A percentile compares a stretch with the other conserved stretches of the same genome.
Conservation (phyloP, 2,888 invertebrate species). For the Podabrus alpinus region DNA sequence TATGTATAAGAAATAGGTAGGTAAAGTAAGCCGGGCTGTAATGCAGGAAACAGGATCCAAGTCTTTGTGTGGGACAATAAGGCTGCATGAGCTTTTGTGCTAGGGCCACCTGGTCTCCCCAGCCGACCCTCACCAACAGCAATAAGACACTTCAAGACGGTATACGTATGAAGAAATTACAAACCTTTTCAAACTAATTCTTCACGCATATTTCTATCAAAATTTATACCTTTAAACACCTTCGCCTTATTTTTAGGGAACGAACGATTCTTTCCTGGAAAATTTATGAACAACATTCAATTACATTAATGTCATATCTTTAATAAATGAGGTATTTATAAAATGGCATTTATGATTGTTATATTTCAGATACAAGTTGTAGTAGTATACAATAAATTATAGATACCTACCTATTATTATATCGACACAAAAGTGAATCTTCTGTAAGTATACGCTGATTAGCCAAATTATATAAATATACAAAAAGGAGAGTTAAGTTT, state of each 20-base stretch:
- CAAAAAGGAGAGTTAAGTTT: too few species aligned
- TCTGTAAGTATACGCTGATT: too few species aligned
- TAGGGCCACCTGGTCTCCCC: constrained; percentile 33
- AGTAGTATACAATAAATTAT: too few species aligned
- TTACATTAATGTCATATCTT: too few species aligned
- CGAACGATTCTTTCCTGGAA: not conserved
- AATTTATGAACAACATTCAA: not conserved
- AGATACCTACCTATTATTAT: too few species aligned
- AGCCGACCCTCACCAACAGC: constrained; percentile 19
- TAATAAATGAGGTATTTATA: too few species aligned
- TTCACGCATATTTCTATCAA: not conserved
- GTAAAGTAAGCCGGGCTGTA: constrained; percentile 35
- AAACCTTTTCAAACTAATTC: not conserved
- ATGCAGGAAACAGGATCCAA: constrained; percentile 37
- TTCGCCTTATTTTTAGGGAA: not conserved
- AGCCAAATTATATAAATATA: too few species aligned
- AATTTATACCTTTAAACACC: not conserved
- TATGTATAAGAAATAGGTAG: constrained; percentile 28
- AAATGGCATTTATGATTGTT: too few species aligned
- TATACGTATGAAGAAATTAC: not conserved
- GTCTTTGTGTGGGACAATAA: constrained; percentile 35
- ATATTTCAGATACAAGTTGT: too few species aligned
- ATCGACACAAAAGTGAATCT: too few species aligned
- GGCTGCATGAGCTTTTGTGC: constrained; percentile 35
- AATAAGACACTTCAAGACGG: constrained; percentile 17